phyloP scores from a whole-genome alignment of 2,113 vertebrate genomes.

The Calypte anna region DNA sequence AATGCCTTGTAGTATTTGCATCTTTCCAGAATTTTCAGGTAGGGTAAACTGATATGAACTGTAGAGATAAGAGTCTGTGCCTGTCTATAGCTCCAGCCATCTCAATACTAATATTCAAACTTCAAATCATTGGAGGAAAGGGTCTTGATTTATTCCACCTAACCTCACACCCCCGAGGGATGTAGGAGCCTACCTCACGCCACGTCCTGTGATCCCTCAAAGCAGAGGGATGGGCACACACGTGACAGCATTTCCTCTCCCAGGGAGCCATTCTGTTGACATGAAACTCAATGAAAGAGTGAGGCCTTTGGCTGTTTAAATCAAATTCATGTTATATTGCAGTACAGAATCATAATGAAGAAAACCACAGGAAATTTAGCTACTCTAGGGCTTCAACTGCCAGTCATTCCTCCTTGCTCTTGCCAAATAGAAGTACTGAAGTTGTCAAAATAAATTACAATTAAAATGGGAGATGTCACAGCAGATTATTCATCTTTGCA shows the following conservation, averaged over 20 bases:
- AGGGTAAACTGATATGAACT: background rate
- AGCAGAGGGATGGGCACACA: fast-evolving
- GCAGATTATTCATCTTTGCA: constrained; percentile 7
- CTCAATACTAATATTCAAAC: background rate
- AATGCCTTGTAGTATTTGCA: background rate
- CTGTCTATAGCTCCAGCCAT: background rate
- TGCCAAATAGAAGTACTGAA: background rate
- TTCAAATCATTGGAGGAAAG: background rate
- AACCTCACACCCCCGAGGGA: background rate
- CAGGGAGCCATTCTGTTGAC: background rate
- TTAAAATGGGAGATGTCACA: constrained; percentile 7
- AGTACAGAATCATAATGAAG: constrained; percentile 29
- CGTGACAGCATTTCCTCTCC: background rate
- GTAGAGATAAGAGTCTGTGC: background rate
- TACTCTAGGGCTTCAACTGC: background rate
- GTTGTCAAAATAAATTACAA: constrained; percentile 39
- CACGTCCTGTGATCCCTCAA: fast-evolving
- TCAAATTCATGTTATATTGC: background rate
- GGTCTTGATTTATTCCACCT: background rate
- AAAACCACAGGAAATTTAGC: background rate
- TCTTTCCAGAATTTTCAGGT: background rate
- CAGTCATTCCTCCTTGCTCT: background rate
- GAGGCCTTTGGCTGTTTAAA: constrained; percentile 13
- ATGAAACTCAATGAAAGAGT: background rate
- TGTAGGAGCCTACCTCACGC: fast-evolving